Evolutionary conservation across 2,797 vertebrate genomes (phyloP).

Genomic region (Karalla daura): DNA sequence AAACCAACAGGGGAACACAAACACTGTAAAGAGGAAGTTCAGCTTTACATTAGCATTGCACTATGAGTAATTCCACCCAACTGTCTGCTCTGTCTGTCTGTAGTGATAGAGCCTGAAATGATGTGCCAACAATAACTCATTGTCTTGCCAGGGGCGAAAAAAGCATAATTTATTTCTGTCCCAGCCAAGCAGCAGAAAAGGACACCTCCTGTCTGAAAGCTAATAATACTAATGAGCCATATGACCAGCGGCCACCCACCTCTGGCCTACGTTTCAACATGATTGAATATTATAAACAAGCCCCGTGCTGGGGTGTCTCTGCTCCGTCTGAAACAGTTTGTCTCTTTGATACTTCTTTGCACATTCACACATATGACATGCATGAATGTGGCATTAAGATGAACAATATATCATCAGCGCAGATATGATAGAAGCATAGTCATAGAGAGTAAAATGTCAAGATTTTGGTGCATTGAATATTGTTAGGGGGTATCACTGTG

Average conservation of each 20-base stretch:
- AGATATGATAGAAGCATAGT: no score
- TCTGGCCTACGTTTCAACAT: constrained; percentile 24
- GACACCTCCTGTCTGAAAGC: constrained; percentile 45
- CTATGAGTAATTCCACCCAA: background rate
- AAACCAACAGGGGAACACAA: background rate
- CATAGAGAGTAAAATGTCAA: no score
- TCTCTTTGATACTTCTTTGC: no score
- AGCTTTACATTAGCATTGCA: background rate
- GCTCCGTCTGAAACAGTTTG: constrained; percentile 11
- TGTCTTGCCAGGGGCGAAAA: constrained; percentile 48
- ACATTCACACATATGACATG: no score
- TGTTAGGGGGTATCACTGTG: no score
- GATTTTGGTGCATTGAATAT: no score
- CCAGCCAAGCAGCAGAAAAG: constrained; percentile 41
- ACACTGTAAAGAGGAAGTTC: background rate
- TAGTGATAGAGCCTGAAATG: constrained; percentile 7
- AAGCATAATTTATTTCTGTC: constrained; percentile 68
- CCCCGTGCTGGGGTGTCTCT: background rate
- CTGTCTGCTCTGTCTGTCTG: background rate
- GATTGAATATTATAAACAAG: constrained; percentile 33
- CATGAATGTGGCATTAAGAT: no score
- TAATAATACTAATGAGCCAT: constrained; percentile 69
- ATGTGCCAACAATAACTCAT: constrained; percentile 44
- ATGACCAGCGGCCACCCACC: constrained; percentile 29
- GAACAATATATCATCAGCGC: no score